These are phyloP conservation scores for Electrona antarctica DNA, from an alignment of 2,113 vertebrate species.

Conservation along the genomic window DNA sequence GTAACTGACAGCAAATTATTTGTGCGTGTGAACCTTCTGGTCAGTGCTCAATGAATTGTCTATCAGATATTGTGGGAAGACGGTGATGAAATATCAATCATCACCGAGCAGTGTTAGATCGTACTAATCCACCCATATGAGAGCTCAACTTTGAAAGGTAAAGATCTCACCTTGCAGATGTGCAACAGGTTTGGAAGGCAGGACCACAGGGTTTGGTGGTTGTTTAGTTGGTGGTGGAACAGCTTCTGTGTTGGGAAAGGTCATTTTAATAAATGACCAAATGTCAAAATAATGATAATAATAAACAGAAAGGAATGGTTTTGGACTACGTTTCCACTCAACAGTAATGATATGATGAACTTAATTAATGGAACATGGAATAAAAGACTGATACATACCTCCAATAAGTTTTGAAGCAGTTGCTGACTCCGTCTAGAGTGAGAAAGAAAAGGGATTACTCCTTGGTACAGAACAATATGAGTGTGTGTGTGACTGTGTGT, in stretches of 20 bases:
- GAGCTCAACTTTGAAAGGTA: not conserved
- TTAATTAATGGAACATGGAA: not conserved
- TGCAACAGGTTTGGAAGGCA: conserved; percentile 73
- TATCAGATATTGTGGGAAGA: too few species aligned
- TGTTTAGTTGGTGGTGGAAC: not conserved
- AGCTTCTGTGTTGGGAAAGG: conserved; percentile 26
- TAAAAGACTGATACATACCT: conserved; percentile 45
- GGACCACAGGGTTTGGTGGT: not conserved
- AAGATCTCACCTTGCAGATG: conserved; percentile 72
- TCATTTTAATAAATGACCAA: too few species aligned
- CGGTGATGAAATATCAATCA: too few species aligned
- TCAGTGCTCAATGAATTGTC: too few species aligned
- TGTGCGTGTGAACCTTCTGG: too few species aligned
- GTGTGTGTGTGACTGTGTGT: not conserved
- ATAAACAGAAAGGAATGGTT: too few species aligned
- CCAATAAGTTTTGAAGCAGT: not conserved
- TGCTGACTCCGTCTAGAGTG: conserved; percentile 29
- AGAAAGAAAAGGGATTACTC: not conserved
- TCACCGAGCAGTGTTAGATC: too few species aligned
- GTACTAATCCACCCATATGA: too few species aligned
- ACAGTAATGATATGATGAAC: too few species aligned
- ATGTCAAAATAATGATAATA: too few species aligned
- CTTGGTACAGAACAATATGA: not conserved
- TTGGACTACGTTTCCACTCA: too few species aligned
- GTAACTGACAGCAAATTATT: too few species aligned